Base-by-base conservation (phyloP, 2,797 vertebrate species). In the Argyrosomus regius region DNA sequence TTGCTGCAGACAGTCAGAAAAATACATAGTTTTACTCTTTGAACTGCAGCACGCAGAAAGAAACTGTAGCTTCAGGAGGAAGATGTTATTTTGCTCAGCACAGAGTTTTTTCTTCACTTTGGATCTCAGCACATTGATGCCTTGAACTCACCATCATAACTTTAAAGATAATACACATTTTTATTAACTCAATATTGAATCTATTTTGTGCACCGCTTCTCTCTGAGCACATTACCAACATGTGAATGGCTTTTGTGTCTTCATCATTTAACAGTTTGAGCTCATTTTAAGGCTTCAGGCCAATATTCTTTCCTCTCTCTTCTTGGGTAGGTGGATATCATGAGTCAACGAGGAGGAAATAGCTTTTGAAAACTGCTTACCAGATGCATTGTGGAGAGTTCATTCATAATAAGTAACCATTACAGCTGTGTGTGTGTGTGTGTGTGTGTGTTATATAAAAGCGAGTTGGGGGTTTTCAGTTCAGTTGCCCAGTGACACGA, bases 401-500 rank as follows among this genome's bases (percentile, higher is more conserved):
- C 16, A 43, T 60, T 5, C 53, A 52, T 12, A 31, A 49, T 68
- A 31, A 69, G 31, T 12, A 62, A 4, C 26, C n/a, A 54, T 71
- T 66, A 48, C 28, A 0, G 3, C 5, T 77, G 24, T 74, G 35
- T 73, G 31, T 53, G 54, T 52, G 24, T 50, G 46, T 53, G 60
- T 57, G 22, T 53, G 26, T 56, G 28, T 53, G 24, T 50, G 17
- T 39, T n/a, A 46, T 62, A 35, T 48, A 24, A 22, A 49, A n/a
- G 16, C 49, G 54, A 58, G 9, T 41, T n/a, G 41, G 11, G 41
- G 45, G 20, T 68, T 68, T 75, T 49, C 60, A 72, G 14, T 72
- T 63, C 43, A 58, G 77, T 83, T 60, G 56, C 80, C 69, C 49
- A 31, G 77, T 81, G 76, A 83, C 72, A 61, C 54, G 24, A 61